Evolutionary conservation across 2,888 invertebrate species (phyloP).

Genomic region (Thecophora atra): DNA sequence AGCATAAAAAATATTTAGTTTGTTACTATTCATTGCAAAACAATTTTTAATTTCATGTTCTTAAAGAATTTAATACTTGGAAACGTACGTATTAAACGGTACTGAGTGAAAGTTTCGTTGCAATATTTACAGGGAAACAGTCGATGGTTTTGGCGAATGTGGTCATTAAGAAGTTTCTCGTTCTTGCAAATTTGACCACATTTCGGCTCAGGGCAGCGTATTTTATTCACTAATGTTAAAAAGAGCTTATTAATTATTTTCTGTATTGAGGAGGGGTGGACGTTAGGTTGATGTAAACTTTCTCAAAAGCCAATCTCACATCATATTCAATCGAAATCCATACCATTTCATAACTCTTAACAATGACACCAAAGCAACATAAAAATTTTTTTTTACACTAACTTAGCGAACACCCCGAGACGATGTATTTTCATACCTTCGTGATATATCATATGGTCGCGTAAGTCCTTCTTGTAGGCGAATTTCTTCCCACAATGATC

Average conservation of each 20-base stretch:
- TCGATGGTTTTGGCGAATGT: slow-evolving; percentile 47
- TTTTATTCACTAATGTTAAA: slow-evolving; percentile 39
- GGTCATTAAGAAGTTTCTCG: slow-evolving; percentile 46
- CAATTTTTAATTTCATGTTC: too few relatives aligned
- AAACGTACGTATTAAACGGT: slow-evolving; percentile 44
- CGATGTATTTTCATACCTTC: slow-evolving; percentile 35
- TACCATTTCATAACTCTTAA: too few relatives aligned
- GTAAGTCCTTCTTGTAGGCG: slow-evolving; percentile 46
- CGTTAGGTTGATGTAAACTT: too few relatives aligned
- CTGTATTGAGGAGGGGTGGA: background rate
- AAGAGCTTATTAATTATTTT: background rate
- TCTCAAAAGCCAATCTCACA: too few relatives aligned
- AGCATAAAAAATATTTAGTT: slow-evolving; percentile 14
- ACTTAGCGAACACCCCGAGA: too few relatives aligned
- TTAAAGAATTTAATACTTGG: background rate
- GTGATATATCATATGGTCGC: slow-evolving; percentile 47
- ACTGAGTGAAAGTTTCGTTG: slow-evolving; percentile 43
- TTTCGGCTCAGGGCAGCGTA: slow-evolving; percentile 42
- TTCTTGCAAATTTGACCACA: slow-evolving; percentile 46
- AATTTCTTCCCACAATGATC: slow-evolving; percentile 47
- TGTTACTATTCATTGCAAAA: too few relatives aligned
- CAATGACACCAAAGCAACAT: too few relatives aligned
- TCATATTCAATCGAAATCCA: too few relatives aligned
- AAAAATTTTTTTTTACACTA: too few relatives aligned
- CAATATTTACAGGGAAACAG: slow-evolving; percentile 47